Percentiles rank a stretch among this genome's conserved stretches.
Conservation (phyloP, 1,140 invertebrate genomes). For the Lasioglossum albipes region DNA sequence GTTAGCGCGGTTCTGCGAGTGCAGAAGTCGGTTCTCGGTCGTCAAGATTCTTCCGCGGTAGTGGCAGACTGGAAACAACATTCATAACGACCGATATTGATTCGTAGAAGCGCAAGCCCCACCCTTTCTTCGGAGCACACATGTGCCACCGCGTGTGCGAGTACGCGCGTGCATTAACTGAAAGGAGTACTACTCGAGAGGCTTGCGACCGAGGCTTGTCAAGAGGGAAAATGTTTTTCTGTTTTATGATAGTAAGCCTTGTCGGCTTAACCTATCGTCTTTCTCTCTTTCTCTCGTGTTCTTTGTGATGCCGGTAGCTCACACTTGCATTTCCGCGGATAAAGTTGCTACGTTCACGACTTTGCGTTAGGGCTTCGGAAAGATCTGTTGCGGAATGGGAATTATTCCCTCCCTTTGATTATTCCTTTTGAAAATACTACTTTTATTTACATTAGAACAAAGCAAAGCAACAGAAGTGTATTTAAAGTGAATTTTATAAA, state of each 20-base stretch:
- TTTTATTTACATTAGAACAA: no score
- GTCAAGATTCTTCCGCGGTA: slow-evolving; percentile 54
- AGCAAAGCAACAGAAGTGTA: no score
- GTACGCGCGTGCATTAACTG: slow-evolving; percentile 43
- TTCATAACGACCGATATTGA: slow-evolving; percentile 54
- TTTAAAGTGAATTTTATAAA: no score
- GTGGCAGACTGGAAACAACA: slow-evolving; percentile 29
- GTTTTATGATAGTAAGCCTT: slow-evolving; percentile 27
- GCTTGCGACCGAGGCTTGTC: slow-evolving; percentile 14
- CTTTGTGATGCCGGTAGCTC: no score
- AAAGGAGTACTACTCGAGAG: slow-evolving; percentile 34
- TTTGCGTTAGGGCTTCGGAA: background rate
- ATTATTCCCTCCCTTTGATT: no score
- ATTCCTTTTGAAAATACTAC: no score
- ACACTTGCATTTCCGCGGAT: background rate
- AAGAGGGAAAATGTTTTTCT: slow-evolving; percentile 46
- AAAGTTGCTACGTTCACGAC: no score
- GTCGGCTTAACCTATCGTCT: slow-evolving; percentile 23
- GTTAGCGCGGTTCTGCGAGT: background rate
- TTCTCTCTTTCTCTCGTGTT: background rate
- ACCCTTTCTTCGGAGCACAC: slow-evolving; percentile 6
- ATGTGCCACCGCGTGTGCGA: background rate
- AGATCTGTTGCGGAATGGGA: background rate
- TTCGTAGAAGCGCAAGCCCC: slow-evolving; percentile 43
- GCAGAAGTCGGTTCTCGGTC: slow-evolving; percentile 43